phyloP scores from a whole-genome alignment of 2,113 vertebrate genomes.

The Ovis aries region DNA sequence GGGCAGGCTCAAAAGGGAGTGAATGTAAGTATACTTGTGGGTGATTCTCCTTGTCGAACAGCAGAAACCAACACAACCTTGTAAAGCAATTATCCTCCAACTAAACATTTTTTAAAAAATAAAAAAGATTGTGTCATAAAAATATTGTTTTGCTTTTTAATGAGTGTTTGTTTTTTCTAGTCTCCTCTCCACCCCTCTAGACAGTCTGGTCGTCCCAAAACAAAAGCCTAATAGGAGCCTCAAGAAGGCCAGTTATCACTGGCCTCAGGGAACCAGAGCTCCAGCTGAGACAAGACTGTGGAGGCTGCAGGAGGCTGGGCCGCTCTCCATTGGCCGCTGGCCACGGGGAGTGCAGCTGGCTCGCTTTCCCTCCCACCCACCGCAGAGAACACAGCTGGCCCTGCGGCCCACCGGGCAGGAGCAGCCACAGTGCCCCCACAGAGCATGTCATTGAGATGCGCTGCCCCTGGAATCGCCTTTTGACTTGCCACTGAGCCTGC shows the following conservation, averaged over 20 bases:
- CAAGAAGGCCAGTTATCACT: background rate
- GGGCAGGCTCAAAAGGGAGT: background rate
- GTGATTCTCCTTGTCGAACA: background rate
- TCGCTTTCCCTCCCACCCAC: slow-evolving; percentile 21
- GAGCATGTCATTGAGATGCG: background rate
- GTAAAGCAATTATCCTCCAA: background rate
- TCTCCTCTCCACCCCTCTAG: background rate
- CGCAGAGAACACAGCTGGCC: slow-evolving; percentile 56
- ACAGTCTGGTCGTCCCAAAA: slow-evolving; percentile 21
- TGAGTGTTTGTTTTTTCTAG: background rate
- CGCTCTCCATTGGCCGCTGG: slow-evolving; percentile 43
- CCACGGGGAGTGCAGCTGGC: slow-evolving; percentile 47
- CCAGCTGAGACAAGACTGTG: slow-evolving; percentile 49
- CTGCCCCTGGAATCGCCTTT: background rate
- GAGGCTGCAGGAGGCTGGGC: background rate
- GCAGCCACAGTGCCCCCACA: background rate
- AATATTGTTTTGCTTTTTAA: background rate
- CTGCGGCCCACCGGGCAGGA: background rate
- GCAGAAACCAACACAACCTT: background rate
- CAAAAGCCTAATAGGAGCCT: slow-evolving; percentile 44
- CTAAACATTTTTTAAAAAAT: background rate
- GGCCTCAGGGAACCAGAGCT: slow-evolving; percentile 26
- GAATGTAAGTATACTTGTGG: background rate
- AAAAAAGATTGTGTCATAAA: background rate
- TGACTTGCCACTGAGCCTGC: background rate